Evolutionary conservation across 2,888 invertebrate species (phyloP).

Genomic region (Lepeophtheirus nordmannii): DNA sequence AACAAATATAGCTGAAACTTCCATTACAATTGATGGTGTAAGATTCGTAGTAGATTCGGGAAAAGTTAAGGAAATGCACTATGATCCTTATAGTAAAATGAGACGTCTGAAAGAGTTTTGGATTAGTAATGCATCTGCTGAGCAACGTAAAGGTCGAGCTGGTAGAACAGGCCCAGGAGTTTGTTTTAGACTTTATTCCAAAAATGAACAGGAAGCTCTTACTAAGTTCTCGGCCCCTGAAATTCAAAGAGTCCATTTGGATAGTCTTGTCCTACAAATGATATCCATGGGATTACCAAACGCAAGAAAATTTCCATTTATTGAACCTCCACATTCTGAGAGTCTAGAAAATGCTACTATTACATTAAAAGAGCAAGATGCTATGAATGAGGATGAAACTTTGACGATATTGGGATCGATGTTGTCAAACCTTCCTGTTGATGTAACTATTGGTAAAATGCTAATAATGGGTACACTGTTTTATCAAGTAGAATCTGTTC

Average conservation of each 20-base stretch:
- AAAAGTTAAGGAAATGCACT: conserved; percentile 93
- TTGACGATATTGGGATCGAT: conserved; percentile 72
- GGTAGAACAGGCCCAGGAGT: conserved; percentile 63
- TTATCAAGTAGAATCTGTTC: conserved; percentile 61
- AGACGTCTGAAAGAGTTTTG: conserved; percentile 81
- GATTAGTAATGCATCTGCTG: conserved; percentile 93
- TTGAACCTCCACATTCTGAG: conserved; percentile 72
- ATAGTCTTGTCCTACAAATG: conserved; percentile 79
- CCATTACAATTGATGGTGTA: conserved; percentile 93
- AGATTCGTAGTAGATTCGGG: conserved; percentile 94
- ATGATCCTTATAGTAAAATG: conserved; percentile 74
- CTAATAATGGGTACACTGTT: conserved; percentile 78
- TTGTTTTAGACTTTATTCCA: conserved; percentile 75
- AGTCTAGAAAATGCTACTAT: conserved; percentile 71
- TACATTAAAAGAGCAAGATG: conserved; percentile 67
- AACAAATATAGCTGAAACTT: conserved; percentile 97
- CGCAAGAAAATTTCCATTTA: conserved; percentile 77
- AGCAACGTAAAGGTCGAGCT: conserved; percentile 87
- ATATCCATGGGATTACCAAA: conserved; percentile 81
- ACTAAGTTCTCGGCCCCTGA: conserved; percentile 78
- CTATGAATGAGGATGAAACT: conserved; percentile 44
- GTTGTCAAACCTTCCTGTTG: conserved; percentile 76
- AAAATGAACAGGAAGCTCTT: conserved; percentile 60
- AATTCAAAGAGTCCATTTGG: conserved; percentile 80
- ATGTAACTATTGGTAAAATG: conserved; percentile 88